Evolutionary conservation across 2,113 vertebrate genomes (phyloP), one percentile per base, ranked within the genome.

Genomic region (Clarias magur): DNA sequence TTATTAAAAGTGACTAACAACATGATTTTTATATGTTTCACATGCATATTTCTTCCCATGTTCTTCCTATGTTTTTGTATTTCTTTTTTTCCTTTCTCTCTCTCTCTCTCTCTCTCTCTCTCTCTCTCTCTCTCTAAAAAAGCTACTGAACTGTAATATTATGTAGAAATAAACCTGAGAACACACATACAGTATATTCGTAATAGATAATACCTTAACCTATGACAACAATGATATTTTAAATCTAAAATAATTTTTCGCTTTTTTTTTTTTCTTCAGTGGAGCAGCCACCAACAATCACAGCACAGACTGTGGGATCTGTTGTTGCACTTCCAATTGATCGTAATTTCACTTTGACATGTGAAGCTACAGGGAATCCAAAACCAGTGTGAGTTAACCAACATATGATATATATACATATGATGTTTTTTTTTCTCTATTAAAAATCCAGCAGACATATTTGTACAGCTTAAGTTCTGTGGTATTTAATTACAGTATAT

Each of bases 321-420:
- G 89, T 97, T 88, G 94, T 98, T 12, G 96, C 95, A n/a, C 96
- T 98, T 90, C 96, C 97, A 13, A 96, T 95, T 23, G 97, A 99
- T 42, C 95, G 96, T 23, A 94, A 92, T 25, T 94, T 97, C 68
- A 94, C 92, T 8, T 91, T 99, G n/a, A 94, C 91, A 75, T 99
- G 98, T 92, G 95, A 98, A 91, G 98, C 97, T 16, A 96, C 87
- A 92, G 98, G 97, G 83, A 99, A 97, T 86, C 98, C 98, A 0
- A 92, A 93, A 19, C 97, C 98, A 88, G 90, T 1, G 98, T 99
- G 94, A 96, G 97, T 96, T 85, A 87, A 86, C 27, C 38, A 75
- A 19, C 13, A 80, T 30, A 81, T 62, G 34, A 48, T 23, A 48
- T 48, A 48, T 0, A 34, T 42, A 53, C 11, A 9, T 73, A 73